Percentiles rank a stretch among this genome's conserved stretches.
Conservation (phyloP, 2,888 invertebrate genomes). For the Orthosia cruda region DNA sequence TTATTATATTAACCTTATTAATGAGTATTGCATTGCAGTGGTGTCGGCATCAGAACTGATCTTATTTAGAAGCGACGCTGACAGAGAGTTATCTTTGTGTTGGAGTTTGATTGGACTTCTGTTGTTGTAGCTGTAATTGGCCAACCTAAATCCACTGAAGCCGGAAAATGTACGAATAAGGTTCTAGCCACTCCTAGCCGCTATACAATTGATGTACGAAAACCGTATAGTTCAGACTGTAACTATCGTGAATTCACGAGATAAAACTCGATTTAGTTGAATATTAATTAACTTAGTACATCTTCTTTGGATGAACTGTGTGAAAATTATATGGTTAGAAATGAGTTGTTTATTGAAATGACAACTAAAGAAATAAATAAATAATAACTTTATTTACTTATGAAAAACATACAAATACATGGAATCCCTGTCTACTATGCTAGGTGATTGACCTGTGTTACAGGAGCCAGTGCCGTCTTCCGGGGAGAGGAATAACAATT, state of each 20-base stretch:
- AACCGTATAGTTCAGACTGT: neutral
- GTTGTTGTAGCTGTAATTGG: conserved; percentile 30
- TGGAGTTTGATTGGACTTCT: conserved; percentile 36
- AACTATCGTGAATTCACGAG: neutral
- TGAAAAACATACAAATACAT: too few species aligned
- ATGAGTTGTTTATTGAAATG: too few species aligned
- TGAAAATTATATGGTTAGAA: too few species aligned
- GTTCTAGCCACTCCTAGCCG: too few species aligned
- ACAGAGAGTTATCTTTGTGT: conserved; percentile 30
- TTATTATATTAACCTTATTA: neutral
- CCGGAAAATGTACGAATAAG: neutral
- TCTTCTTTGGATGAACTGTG: too few species aligned
- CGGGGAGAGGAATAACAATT: too few species aligned
- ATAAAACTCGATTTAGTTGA: neutral
- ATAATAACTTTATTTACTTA: too few species aligned
- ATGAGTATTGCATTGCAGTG: conserved; percentile 10
- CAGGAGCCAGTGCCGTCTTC: too few species aligned
- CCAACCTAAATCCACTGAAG: neutral
- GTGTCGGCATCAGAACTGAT: conserved; percentile 14
- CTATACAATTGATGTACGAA: neutral
- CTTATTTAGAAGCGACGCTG: conserved; percentile 16
- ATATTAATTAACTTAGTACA: too few species aligned
- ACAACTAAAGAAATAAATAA: too few species aligned
- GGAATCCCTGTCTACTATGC: too few species aligned
- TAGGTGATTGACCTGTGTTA: too few species aligned